These are phyloP conservation scores for Drosophila sordidula DNA, from an alignment of 2,888 invertebrate species.

Conservation along the genomic window DNA sequence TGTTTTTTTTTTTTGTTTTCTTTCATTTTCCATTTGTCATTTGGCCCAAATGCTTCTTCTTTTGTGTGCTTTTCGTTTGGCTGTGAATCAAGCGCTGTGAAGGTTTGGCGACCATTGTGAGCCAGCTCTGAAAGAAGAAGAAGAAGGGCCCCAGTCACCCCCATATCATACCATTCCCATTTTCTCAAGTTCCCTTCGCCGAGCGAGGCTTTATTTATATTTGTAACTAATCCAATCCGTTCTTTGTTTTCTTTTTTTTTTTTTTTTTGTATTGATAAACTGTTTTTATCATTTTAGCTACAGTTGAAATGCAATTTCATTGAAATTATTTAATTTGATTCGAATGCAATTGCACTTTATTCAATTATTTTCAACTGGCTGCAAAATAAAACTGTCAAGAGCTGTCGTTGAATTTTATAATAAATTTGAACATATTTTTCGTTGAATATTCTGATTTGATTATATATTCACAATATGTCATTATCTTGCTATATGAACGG, in stretches of 20 bases:
- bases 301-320: not conserved
- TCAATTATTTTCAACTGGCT: conserved; percentile 22
- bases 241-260: not conserved
- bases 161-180: not conserved
- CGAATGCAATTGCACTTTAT: conserved; percentile 14
- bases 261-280: not conserved
- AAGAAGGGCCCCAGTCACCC: not conserved
- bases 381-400: not conserved
- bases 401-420: conserved; percentile 8
- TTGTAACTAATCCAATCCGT: not conserved
- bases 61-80: not conserved
- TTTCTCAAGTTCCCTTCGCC: not conserved
- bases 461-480: no score
- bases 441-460: not conserved
- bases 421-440: not conserved
- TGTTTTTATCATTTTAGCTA: not conserved
- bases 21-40: not conserved
- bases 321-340: not conserved
- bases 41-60: not conserved
- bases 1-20: not conserved
- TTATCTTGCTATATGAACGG: no score
- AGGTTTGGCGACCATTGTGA: not conserved
- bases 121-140: not conserved
- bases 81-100: conserved; percentile 1
- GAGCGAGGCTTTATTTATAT: not conserved